These are phyloP conservation scores for Silurus asotus DNA, from an alignment of 2,113 vertebrate genomes.

Conservation along the genomic window DNA sequence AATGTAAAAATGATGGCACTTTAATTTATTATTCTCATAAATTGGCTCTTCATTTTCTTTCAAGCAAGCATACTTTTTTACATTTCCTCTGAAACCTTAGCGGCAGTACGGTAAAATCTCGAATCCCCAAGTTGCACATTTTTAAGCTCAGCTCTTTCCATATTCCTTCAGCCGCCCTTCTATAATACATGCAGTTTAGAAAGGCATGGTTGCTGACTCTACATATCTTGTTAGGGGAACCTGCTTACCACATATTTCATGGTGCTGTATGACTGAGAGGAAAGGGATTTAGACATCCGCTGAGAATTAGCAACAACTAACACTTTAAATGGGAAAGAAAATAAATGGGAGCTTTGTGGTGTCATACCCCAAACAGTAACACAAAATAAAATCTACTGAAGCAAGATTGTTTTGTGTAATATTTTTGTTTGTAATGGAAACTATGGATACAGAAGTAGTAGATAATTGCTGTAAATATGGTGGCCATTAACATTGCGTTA, in stretches of 20 bases:
- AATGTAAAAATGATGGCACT: not conserved
- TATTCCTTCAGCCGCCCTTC: not conserved
- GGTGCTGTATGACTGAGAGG: not conserved
- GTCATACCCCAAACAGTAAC: conserved; percentile 11
- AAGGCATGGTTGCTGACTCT: not conserved
- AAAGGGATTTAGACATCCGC: not conserved
- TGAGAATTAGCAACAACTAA: not conserved
- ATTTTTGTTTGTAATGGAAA: not conserved
- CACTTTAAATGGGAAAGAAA: not conserved
- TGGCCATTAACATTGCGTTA: not conserved
- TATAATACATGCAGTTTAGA: not conserved
- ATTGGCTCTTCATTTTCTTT: not conserved
- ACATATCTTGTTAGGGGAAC: not conserved
- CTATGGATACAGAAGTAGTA: not conserved
- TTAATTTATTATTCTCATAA: not conserved
- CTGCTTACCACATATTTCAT: not conserved
- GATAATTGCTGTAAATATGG: not conserved
- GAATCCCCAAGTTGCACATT: not conserved
- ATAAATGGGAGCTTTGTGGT: not conserved
- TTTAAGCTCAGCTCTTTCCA: not conserved
- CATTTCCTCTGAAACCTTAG: conserved; percentile 3
- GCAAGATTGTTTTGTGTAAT: not conserved
- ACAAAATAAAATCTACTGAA: conserved; percentile 21
- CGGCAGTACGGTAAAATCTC: not conserved
- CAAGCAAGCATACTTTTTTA: not conserved